phyloP scores from a whole-genome alignment of 1,140 invertebrate genomes.

The Drosophila malerkotliana region DNA sequence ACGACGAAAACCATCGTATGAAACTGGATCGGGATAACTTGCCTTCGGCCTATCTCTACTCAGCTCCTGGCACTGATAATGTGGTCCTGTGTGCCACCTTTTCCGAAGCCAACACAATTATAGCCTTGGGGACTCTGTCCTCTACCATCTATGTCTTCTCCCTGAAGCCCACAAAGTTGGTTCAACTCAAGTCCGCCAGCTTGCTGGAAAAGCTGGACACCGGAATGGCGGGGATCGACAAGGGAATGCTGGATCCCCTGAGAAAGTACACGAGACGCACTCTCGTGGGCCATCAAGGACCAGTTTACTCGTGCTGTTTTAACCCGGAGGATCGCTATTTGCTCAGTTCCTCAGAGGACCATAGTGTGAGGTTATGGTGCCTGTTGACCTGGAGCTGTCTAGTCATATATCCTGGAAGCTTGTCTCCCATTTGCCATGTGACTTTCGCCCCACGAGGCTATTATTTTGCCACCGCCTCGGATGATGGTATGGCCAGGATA shows the following conservation, averaged over 20 bases:
- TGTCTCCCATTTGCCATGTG: conserved; percentile 32
- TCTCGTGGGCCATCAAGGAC: conserved; percentile 44
- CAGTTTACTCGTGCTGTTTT: conserved; percentile 40
- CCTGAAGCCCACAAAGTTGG: conserved; percentile 44
- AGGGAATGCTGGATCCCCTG: conserved; percentile 35
- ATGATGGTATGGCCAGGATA: conserved; percentile 54
- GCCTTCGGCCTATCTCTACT: conserved; percentile 54
- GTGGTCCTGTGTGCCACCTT: conserved; percentile 51
- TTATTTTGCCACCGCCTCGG: conserved; percentile 51
- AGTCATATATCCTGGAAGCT: conserved; percentile 55
- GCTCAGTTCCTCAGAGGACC: conserved; percentile 53
- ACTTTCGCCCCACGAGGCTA: conserved; percentile 46
- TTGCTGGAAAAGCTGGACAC: conserved; percentile 27
- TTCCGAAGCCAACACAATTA: conserved; percentile 37
- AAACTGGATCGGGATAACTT: conserved; percentile 19
- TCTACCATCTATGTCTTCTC: conserved; percentile 37
- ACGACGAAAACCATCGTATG: conserved; percentile 47
- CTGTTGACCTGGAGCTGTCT: conserved; percentile 58
- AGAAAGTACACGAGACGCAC: conserved; percentile 23
- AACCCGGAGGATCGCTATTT: conserved; percentile 47
- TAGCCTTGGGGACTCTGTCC: conserved; percentile 43
- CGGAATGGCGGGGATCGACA: conserved; percentile 24
- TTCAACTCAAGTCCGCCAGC: conserved; percentile 41
- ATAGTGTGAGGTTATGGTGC: conserved; percentile 56
- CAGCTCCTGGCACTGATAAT: conserved; percentile 11